Evolutionary conservation across 2,797 vertebrate species (phyloP).

Genomic region (Tachyglossus aculeatus): DNA sequence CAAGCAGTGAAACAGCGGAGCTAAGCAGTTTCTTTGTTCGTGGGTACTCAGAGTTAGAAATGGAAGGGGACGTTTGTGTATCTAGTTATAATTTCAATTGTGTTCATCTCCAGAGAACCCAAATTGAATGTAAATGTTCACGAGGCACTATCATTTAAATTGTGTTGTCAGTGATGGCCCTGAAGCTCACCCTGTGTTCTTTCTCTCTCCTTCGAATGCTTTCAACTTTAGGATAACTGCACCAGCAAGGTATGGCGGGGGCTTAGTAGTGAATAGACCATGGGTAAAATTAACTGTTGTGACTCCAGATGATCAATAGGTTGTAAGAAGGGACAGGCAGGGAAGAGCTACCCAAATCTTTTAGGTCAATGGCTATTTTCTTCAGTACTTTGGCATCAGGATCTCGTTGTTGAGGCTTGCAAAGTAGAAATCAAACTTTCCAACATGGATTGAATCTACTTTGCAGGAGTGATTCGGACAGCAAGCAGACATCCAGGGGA

Average conservation of each 20-base stretch:
- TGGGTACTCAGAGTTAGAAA: constrained; percentile 14
- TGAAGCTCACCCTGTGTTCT: constrained; percentile 48
- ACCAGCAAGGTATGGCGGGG: constrained; percentile 92
- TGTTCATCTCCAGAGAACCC: constrained; percentile 28
- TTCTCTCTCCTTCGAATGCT: constrained; percentile 80
- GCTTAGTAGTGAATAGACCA: constrained; percentile 3
- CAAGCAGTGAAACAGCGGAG: background rate
- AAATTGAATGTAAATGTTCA: background rate
- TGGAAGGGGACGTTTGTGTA: constrained; percentile 1
- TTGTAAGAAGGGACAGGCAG: background rate
- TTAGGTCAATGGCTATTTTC: background rate
- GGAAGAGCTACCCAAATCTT: background rate
- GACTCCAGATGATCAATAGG: background rate
- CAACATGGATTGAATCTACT: background rate
- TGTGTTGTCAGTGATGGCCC: background rate
- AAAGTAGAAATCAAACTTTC: background rate
- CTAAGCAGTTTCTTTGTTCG: constrained; percentile 3
- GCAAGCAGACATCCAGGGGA: constrained; percentile 9
- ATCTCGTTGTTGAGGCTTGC: constrained; percentile 4
- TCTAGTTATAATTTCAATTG: constrained; percentile 15
- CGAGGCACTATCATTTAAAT: background rate
- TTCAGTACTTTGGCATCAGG: constrained; percentile 16
- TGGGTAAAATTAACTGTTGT: background rate
- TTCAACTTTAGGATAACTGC: constrained; percentile 92
- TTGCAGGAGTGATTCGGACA: constrained; percentile 15